Evolutionary conservation across 2,113 vertebrate genomes (phyloP).

Genomic region (Cariama cristata): DNA sequence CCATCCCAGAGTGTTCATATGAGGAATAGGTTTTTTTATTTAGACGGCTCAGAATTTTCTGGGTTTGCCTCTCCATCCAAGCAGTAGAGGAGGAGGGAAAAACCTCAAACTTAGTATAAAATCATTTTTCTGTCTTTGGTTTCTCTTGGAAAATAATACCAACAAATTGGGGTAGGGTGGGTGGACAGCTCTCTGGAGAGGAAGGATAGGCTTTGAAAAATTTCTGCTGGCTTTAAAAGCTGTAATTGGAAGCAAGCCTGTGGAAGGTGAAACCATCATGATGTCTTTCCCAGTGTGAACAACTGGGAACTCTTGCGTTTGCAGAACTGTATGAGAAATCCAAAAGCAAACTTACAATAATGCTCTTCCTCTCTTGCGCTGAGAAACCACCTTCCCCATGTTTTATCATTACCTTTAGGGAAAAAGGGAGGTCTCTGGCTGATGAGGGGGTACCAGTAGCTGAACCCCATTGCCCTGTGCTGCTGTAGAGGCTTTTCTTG

Average conservation of each 20-base stretch:
- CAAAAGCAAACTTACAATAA: neutral
- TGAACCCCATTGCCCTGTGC: neutral
- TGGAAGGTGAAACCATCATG: neutral
- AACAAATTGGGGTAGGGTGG: neutral
- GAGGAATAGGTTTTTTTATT: neutral
- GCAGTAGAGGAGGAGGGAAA: neutral
- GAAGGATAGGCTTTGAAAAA: neutral
- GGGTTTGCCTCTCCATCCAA: neutral
- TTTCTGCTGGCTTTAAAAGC: neutral
- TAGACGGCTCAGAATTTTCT: neutral
- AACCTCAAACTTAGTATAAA: neutral
- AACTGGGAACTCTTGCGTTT: accelerated
- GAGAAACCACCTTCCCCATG: accelerated
- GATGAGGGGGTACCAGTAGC: neutral
- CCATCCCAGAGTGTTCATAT: neutral
- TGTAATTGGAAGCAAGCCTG: neutral
- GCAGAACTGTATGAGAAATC: accelerated
- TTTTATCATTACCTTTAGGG: neutral
- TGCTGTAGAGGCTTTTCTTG: neutral
- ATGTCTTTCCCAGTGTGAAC: neutral
- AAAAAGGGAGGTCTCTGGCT: neutral
- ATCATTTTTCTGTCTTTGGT: neutral
- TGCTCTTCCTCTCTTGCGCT: neutral
- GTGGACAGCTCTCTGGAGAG: neutral
- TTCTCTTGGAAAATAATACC: neutral